phyloP scores from a whole-genome alignment of 2,113 vertebrate genomes.

The Agelaius phoeniceus region DNA sequence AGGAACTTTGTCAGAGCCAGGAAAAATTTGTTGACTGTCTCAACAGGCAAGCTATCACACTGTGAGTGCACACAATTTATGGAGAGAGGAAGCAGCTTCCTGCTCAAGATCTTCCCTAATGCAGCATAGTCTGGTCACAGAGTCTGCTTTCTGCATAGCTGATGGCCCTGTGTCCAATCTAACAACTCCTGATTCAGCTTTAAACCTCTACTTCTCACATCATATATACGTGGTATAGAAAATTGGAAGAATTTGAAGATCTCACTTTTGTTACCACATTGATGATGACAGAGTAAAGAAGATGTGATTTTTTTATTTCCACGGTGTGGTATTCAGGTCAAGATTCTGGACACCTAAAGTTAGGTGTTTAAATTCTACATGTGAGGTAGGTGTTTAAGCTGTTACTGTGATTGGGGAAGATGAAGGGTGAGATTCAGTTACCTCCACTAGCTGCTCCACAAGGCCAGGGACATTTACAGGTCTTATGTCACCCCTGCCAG shows the following conservation, averaged over 20 bases:
- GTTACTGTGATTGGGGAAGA: background rate
- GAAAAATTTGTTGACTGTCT: background rate
- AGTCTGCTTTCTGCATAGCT: background rate
- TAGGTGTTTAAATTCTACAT: background rate
- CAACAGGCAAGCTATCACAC: background rate
- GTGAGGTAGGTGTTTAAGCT: background rate
- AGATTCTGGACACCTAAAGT: background rate
- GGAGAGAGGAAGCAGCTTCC: background rate
- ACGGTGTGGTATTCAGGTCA: background rate
- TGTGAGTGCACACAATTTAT: background rate
- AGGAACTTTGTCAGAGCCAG: background rate
- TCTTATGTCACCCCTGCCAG: background rate
- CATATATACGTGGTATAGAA: background rate
- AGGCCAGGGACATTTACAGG: background rate
- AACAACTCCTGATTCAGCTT: background rate
- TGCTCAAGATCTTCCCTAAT: background rate
- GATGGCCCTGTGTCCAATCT: background rate
- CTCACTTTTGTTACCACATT: background rate
- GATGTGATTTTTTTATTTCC: background rate
- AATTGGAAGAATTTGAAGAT: background rate
- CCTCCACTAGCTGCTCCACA: background rate
- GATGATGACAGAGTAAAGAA: background rate
- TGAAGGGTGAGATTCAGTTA: background rate
- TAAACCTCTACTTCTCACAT: background rate
- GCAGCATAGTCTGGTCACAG: background rate